phyloP scores from a whole-genome alignment of 2,113 vertebrate species.

The Dasyprocta punctata region DNA sequence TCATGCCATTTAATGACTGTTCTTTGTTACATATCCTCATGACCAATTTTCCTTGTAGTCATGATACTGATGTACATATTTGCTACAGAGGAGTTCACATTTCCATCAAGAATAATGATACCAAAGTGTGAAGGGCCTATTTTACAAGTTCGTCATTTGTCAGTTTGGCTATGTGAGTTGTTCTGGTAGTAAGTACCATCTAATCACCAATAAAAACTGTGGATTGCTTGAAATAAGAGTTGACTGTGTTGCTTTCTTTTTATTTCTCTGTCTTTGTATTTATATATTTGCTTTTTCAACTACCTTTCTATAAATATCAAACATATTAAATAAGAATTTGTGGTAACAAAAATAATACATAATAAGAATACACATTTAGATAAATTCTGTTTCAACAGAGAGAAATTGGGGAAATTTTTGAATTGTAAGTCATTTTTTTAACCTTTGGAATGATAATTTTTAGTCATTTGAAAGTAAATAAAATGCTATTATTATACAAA shows the following conservation, averaged over 20 bases:
- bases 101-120: conserved; percentile 95
- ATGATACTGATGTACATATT: conserved; percentile 92
- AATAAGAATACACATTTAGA: background rate
- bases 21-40: conserved; percentile 91
- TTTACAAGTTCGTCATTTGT: conserved; percentile 93
- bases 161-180: conserved; percentile 93
- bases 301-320: background rate
- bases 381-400: background rate
- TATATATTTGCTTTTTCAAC: background rate
- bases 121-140: conserved; percentile 94
- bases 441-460: background rate
- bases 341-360: background rate
- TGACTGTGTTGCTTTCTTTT: conserved; percentile 89
- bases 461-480: background rate
- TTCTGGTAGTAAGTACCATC: conserved; percentile 89
- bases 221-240: conserved; percentile 89
- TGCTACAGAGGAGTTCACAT: conserved; percentile 94
- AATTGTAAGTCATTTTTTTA: conserved; percentile 4
- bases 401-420: background rate
- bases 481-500: background rate
- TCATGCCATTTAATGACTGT: conserved; percentile 89
- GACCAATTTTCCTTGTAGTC: conserved; percentile 92
- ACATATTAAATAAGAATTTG: background rate
- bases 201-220: conserved; percentile 91
- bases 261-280: background rate